These are phyloP conservation scores for Lagodon rhomboides DNA, from an alignment of 2,797 vertebrate species.

Conservation along the genomic window DNA sequence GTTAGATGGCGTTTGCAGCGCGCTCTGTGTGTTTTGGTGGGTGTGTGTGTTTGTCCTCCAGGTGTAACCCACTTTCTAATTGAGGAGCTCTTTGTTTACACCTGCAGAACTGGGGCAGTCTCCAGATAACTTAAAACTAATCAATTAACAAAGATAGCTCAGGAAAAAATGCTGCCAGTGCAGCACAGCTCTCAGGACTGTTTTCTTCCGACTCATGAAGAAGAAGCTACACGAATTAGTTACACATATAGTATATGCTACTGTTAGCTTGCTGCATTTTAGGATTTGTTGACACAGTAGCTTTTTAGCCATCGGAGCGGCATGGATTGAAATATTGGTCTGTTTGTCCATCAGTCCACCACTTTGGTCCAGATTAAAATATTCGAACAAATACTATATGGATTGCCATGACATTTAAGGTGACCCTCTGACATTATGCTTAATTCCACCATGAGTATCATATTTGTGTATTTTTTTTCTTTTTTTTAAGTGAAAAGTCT, in stretches of 20 bases:
- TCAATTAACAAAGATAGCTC: constrained; percentile 74
- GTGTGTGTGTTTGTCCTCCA: constrained; percentile 67
- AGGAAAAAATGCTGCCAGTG: constrained; percentile 54
- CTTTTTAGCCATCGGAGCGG: constrained; percentile 1
- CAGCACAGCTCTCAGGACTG: constrained; percentile 36
- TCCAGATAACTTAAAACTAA: constrained; percentile 76
- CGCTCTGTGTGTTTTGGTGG: constrained; percentile 35
- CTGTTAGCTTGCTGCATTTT: not conserved
- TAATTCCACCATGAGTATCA: not conserved
- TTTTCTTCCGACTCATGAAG: constrained; percentile 5
- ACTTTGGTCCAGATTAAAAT: constrained; percentile 3
- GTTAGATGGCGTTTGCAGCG: constrained; percentile 47
- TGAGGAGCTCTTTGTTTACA: constrained; percentile 76
- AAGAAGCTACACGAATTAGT: not conserved
- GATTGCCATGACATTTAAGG: constrained; percentile 12
- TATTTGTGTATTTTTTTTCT: not conserved
- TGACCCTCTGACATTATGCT: constrained; percentile 13
- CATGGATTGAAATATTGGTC: not conserved
- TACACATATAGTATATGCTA: not conserved
- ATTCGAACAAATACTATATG: constrained; percentile 23
- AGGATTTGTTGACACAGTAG: constrained; percentile 1
- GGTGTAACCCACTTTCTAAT: constrained; percentile 81
- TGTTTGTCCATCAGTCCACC: not conserved
- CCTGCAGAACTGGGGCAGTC: constrained; percentile 74
- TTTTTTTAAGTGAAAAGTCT: not conserved